A percentile compares a stretch with the other conserved stretches of the same genome.
phyloP scores from a whole-genome alignment of 2,797 vertebrate species.

The Sebastes flavidus region DNA sequence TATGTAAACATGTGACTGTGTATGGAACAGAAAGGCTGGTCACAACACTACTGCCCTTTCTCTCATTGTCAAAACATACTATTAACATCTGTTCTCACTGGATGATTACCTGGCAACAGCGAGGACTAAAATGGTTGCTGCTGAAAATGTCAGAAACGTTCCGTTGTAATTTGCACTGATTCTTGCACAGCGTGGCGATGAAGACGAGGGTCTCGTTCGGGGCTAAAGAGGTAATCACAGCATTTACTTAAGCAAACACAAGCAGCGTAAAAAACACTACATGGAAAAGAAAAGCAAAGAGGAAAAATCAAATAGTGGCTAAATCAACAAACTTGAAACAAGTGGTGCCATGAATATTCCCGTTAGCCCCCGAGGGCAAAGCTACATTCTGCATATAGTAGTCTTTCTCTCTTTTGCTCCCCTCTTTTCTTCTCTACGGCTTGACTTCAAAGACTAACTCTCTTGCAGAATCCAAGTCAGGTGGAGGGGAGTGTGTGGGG shows the following conservation, averaged over 20 bases:
- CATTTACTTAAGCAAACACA: slow-evolving; percentile 71
- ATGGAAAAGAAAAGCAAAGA: slow-evolving; percentile 54
- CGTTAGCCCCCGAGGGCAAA: slow-evolving; percentile 59
- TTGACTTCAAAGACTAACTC: slow-evolving; percentile 73
- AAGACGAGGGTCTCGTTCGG: slow-evolving; percentile 15
- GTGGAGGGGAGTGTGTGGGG: slow-evolving; percentile 27
- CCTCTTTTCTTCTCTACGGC: slow-evolving; percentile 41
- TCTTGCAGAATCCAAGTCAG: slow-evolving; percentile 65
- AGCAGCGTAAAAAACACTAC: slow-evolving; percentile 45
- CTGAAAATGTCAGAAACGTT: slow-evolving; percentile 8
- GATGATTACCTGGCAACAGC: background rate
- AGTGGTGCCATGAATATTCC: slow-evolving; percentile 75
- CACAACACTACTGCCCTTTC: background rate
- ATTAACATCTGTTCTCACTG: background rate
- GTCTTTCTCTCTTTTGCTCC: slow-evolving; percentile 13
- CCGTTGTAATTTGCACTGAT: background rate
- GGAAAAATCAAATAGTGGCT: slow-evolving; percentile 73
- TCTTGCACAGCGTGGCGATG: background rate
- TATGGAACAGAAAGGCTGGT: background rate
- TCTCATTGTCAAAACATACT: background rate
- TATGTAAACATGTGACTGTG: background rate
- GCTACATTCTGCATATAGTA: slow-evolving; percentile 43
- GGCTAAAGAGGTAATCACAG: slow-evolving; percentile 62
- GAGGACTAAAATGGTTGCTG: background rate
- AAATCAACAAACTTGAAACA: slow-evolving; percentile 82